A percentile compares a stretch with the other conserved stretches of the same genome.
Evolutionary conservation across 1,140 invertebrate species (phyloP).

Genomic region (Gryon sp.): DNA sequence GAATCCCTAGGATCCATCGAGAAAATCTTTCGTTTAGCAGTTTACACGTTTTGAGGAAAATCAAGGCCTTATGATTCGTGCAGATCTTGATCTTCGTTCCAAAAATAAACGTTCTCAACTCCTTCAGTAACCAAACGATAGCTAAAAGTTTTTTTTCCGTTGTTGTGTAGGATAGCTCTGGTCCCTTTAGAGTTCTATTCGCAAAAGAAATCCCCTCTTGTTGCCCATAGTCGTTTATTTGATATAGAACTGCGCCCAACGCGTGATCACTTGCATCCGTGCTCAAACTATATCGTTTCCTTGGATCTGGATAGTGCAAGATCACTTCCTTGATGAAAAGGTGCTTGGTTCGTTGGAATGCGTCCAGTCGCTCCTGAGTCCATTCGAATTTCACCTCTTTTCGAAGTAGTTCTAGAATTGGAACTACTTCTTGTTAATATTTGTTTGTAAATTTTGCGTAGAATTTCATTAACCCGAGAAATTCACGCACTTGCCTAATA

Average conservation of each 20-base stretch:
- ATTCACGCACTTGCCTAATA: constrained; percentile 1
- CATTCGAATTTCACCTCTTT: constrained; percentile 7
- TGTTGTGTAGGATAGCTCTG: background rate
- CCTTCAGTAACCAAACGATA: no score
- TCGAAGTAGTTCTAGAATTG: constrained; percentile 1
- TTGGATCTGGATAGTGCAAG: constrained; percentile 1
- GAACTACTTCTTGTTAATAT: background rate
- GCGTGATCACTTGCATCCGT: constrained; percentile 23
- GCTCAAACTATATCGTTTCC: background rate
- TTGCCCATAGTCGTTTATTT: no score
- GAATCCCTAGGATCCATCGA: background rate
- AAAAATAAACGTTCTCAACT: background rate
- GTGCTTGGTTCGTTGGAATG: constrained; percentile 3
- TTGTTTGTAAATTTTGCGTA: background rate
- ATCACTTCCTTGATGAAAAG: constrained; percentile 4
- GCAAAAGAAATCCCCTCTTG: background rate
- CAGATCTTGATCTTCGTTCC: background rate
- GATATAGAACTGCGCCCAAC: no score
- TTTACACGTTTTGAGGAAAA: background rate
- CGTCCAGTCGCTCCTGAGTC: background rate
- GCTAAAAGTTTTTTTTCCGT: no score
- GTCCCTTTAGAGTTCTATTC: background rate
- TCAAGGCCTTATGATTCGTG: no score
- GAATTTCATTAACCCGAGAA: no score
- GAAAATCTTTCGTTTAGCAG: background rate